These are phyloP conservation scores for Formica aserva DNA, from an alignment of 2,888 invertebrate genomes.

Conservation along the genomic window DNA sequence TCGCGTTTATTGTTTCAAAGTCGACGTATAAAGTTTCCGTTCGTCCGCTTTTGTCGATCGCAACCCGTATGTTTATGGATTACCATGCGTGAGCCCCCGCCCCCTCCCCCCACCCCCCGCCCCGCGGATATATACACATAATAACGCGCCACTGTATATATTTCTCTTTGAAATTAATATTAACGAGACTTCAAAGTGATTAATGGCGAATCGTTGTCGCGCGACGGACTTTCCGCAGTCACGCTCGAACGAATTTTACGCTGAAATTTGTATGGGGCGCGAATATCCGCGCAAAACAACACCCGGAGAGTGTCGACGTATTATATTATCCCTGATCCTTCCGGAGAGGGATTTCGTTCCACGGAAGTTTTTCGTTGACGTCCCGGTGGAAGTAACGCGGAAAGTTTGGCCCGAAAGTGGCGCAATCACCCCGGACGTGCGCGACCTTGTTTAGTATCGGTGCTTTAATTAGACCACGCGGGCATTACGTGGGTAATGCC, in stretches of 20 bases:
- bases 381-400: background rate
- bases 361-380: background rate
- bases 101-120: no score
- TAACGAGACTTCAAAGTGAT: slow-evolving; percentile 42
- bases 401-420: background rate
- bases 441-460: background rate
- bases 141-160: slow-evolving; percentile 29
- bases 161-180: slow-evolving; percentile 51
- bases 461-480: slow-evolving; percentile 15
- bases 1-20: slow-evolving; percentile 41
- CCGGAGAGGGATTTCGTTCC: background rate
- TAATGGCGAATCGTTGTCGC: slow-evolving; percentile 44
- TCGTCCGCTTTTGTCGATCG: slow-evolving; percentile 13
- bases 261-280: slow-evolving; percentile 2
- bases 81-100: background rate
- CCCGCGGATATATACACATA: background rate
- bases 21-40: slow-evolving; percentile 15
- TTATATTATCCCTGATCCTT: background rate
- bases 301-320: background rate
- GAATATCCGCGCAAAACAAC: slow-evolving; percentile 9
- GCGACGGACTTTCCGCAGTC: slow-evolving; percentile 13
- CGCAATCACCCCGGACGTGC: background rate
- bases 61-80: slow-evolving; percentile 37
- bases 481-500: background rate
- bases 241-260: slow-evolving; percentile 29